Conservation (phyloP, 1,140 invertebrate genomes). For the Conus betulinus region DNA sequence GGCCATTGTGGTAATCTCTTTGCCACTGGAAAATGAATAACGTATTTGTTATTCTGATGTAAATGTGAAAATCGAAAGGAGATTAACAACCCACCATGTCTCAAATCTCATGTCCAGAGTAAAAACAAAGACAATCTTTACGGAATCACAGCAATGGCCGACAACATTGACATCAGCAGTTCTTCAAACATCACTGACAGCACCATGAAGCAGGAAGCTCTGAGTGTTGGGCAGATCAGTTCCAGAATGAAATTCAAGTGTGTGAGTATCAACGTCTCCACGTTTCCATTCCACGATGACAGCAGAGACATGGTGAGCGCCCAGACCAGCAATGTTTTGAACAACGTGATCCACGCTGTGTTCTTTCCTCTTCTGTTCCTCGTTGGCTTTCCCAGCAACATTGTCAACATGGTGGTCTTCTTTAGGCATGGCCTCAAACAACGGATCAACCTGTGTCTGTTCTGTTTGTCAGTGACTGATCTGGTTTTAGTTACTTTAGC, state of each 20-base stretch:
- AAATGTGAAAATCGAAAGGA: no score
- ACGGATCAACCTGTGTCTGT: constrained; percentile 28
- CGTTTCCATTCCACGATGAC: background rate
- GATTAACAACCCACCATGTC: no score
- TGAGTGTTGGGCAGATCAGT: background rate
- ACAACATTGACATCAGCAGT: background rate
- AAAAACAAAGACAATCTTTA: no score
- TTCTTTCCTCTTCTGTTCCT: constrained; percentile 21
- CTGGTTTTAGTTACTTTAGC: background rate
- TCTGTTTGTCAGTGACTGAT: background rate
- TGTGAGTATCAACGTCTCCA: background rate
- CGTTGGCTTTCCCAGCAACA: constrained; percentile 31
- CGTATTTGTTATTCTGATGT: no score
- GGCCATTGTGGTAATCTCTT: no score
- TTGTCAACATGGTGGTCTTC: constrained; percentile 33
- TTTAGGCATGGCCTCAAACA: constrained; percentile 22
- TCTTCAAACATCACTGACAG: background rate
- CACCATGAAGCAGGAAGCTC: background rate
- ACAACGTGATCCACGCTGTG: background rate
- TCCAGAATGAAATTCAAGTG: background rate
- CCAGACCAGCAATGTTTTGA: background rate
- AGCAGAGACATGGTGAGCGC: background rate
- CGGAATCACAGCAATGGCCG: no score
- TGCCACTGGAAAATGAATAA: no score
- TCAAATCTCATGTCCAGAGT: no score